phyloP scores from a whole-genome alignment of 2,797 vertebrate species.

The Coreius guichenoti region DNA sequence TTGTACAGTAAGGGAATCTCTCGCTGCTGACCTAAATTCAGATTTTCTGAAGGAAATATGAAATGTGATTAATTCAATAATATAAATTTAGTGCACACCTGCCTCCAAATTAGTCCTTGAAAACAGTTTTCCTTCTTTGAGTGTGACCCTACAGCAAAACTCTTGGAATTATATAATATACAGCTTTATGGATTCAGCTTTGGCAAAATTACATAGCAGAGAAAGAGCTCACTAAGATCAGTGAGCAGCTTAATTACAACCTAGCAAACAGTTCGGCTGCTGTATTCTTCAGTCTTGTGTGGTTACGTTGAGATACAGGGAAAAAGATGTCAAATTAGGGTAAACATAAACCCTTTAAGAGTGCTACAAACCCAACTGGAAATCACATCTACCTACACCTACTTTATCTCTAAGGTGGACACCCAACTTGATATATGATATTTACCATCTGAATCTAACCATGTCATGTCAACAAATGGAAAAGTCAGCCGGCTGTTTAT shows the following conservation, averaged over 20 bases:
- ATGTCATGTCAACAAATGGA: too few species aligned
- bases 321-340: constrained; percentile 5
- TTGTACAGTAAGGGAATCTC: too few species aligned
- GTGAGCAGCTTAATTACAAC: constrained; percentile 54
- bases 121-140: too few species aligned
- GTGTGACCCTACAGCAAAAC: constrained; percentile 4
- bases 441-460: too few species aligned
- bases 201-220: constrained; percentile 50
- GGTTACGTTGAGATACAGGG: constrained; percentile 28
- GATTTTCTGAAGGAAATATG: too few species aligned
- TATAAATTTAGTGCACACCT: too few species aligned
- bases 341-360: constrained; percentile 24
- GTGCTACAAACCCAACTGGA: constrained; percentile 18
- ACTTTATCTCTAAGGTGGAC: too few species aligned
- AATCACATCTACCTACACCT: background rate
- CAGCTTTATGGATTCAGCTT: constrained; percentile 15
- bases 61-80: too few species aligned
- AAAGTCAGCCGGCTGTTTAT: too few species aligned
- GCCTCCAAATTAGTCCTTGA: too few species aligned
- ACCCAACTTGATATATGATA: too few species aligned
- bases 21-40: too few species aligned
- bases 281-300: constrained; percentile 27
- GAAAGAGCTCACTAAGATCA: constrained; percentile 38
- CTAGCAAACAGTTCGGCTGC: constrained; percentile 45
- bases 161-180: constrained; percentile 26